Evolutionary conservation across 2,888 invertebrate genomes (phyloP).

Genomic region (Nephrotoma appendiculata): DNA sequence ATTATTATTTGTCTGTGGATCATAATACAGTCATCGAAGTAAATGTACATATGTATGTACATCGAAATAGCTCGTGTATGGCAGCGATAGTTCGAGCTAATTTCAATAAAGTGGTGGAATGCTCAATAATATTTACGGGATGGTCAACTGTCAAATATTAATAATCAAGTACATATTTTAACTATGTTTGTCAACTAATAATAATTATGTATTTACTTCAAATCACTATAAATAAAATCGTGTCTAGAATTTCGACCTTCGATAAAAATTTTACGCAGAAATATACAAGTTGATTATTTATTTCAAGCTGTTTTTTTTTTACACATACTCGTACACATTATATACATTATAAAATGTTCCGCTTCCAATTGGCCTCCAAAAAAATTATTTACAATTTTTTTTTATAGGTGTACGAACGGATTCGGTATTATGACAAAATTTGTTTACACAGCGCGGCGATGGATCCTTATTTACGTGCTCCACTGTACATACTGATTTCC

Average conservation of each 20-base stretch:
- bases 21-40: too few species aligned
- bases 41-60: too few species aligned
- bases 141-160: not conserved
- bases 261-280: constrained; percentile 2
- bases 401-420: not conserved
- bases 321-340: not conserved
- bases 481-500: not conserved
- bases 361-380: not conserved
- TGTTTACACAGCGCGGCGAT: not conserved
- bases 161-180: not conserved
- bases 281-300: not conserved
- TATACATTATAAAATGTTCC: not conserved
- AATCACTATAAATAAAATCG: not conserved
- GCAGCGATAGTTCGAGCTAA: too few species aligned
- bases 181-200: not conserved
- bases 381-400: not conserved
- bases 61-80: too few species aligned
- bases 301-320: not conserved
- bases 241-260: constrained; percentile 6
- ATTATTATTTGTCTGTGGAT: too few species aligned
- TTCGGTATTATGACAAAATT: not conserved
- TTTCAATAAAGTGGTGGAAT: too few species aligned
- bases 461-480: not conserved
- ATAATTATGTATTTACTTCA: not conserved
- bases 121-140: too few species aligned